Evolutionary conservation across 2,888 invertebrate genomes (phyloP).

Genomic region (Watsonalla cultraria): DNA sequence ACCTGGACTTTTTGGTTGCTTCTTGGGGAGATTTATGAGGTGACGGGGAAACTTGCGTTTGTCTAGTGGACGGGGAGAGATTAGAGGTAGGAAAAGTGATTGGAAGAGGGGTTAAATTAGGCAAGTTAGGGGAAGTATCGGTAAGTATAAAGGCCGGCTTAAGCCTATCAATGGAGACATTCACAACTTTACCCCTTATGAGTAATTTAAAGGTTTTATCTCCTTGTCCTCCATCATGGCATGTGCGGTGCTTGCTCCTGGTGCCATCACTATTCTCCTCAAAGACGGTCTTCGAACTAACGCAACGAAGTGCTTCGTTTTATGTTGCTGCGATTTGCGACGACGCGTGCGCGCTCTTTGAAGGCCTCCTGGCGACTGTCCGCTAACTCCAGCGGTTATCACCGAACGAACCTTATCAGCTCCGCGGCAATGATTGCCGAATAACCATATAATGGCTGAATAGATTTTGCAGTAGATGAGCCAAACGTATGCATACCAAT

Average conservation of each 20-base stretch:
- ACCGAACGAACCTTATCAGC: conserved; percentile 71
- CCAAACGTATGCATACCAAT: conserved; percentile 66
- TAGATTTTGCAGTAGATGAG: conserved; percentile 68
- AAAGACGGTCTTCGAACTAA: conserved; percentile 67
- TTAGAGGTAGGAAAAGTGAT: too few species aligned
- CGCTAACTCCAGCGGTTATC: conserved; percentile 63
- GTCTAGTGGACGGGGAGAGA: too few species aligned
- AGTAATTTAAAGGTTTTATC: too few species aligned
- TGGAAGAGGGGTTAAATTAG: too few species aligned
- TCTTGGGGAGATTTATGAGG: too few species aligned
- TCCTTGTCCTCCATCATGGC: conserved; percentile 76
- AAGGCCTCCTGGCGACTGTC: conserved; percentile 65
- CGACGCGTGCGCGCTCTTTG: conserved; percentile 74
- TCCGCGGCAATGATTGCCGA: conserved; percentile 69
- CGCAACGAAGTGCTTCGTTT: conserved; percentile 62
- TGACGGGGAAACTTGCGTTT: too few species aligned
- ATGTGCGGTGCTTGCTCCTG: conserved; percentile 75
- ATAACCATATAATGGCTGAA: conserved; percentile 65
- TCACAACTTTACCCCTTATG: too few species aligned
- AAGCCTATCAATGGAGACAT: too few species aligned
- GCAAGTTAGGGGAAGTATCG: too few species aligned
- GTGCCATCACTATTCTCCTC: conserved; percentile 77
- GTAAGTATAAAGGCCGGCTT: too few species aligned
- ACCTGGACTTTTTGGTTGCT: too few species aligned
- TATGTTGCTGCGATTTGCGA: conserved; percentile 51